Percentiles rank a stretch among this genome's conserved stretches.
These are phyloP conservation scores for Habropoda laboriosa DNA, from an alignment of 1,140 invertebrate species.

Conservation along the genomic window DNA sequence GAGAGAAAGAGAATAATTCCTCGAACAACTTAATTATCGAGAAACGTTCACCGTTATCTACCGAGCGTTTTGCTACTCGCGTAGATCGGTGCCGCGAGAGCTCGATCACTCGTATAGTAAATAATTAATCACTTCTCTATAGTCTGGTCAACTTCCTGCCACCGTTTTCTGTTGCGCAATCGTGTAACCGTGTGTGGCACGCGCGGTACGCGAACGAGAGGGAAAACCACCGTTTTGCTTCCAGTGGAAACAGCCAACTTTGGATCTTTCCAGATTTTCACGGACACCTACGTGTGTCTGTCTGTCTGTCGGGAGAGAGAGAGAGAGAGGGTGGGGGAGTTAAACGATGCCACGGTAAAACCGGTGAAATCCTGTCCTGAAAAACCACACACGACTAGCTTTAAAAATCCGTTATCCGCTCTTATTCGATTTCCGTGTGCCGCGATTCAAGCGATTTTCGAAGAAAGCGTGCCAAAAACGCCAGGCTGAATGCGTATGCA, in stretches of 20 bases:
- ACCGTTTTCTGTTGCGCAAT: conserved; percentile 43
- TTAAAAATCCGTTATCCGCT: conserved; percentile 55
- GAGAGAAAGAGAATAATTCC: too few relatives aligned
- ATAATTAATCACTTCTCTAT: conserved; percentile 27
- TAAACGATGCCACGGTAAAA: neutral
- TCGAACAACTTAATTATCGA: neutral
- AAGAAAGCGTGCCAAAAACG: conserved; percentile 60
- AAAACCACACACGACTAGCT: neutral
- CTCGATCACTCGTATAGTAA: conserved; percentile 6
- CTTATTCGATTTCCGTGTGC: conserved; percentile 57
- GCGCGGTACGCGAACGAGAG: conserved; percentile 28
- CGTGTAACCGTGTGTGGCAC: neutral
- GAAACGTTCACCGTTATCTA: neutral
- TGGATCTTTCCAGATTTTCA: neutral
- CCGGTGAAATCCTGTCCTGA: conserved; percentile 5
- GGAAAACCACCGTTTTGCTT: conserved; percentile 23
- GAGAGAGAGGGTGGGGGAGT: neutral
- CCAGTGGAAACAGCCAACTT: neutral
- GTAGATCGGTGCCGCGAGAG: neutral
- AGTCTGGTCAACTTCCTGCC: conserved; percentile 32
- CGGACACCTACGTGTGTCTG: too few relatives aligned
- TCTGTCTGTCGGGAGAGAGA: too few relatives aligned
- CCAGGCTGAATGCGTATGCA: conserved; percentile 50
- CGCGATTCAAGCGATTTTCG: conserved; percentile 50
- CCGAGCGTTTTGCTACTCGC: neutral